Evolutionary conservation across 2,888 invertebrate genomes (phyloP).

Genomic region (Agrochola macilenta): DNA sequence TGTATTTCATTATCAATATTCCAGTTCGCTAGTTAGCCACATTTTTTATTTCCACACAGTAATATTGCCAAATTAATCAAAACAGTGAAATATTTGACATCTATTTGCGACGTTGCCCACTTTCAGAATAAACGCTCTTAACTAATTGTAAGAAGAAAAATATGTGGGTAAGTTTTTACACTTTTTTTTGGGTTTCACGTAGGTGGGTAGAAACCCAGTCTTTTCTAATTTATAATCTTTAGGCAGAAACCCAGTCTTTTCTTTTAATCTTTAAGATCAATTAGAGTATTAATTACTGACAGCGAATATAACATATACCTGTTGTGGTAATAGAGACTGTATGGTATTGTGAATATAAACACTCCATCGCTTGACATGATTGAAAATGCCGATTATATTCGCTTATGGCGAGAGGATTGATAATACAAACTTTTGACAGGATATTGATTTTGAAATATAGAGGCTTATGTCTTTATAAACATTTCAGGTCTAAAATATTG

Average conservation of each 20-base stretch:
- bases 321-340: background rate
- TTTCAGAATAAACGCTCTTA: no score
- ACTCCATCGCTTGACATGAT: background rate
- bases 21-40: no score
- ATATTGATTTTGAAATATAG: background rate
- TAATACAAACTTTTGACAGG: no score
- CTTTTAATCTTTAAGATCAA: background rate
- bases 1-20: no score
- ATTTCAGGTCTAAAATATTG: background rate
- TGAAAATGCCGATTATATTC: conserved; percentile 12
- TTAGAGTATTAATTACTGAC: background rate
- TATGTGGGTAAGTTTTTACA: no score
- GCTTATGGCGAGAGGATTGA: background rate
- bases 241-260: background rate
- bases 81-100: no score
- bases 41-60: no score
- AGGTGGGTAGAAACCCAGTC: background rate
- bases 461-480: background rate
- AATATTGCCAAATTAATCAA: no score
- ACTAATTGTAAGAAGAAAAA: background rate
- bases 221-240: no score
- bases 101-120: no score
- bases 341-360: background rate
- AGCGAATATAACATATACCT: background rate
- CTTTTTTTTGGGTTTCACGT: no score